A percentile compares a stretch with the other conserved stretches of the same genome.
Conservation (phyloP, 2,888 invertebrate genomes). For the Bursaphelenchus okinawaensis region DNA sequence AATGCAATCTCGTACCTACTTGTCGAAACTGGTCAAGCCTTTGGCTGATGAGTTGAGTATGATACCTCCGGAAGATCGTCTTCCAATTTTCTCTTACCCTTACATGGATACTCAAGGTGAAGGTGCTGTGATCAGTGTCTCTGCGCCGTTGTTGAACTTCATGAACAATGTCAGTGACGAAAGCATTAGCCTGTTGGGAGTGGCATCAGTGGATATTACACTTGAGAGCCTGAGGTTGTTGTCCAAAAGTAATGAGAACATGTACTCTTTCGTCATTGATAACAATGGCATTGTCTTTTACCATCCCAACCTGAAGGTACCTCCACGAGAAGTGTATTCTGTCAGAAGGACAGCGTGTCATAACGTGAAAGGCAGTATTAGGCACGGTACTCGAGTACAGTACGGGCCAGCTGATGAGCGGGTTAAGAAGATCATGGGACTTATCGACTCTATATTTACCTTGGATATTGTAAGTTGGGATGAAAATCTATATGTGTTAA, state of each 20-base stretch:
- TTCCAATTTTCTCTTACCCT: slow-evolving; percentile 41
- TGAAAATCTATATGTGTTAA: neutral
- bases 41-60: slow-evolving; percentile 28
- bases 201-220: slow-evolving; percentile 36
- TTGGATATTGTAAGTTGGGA: slow-evolving; percentile 44
- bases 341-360: slow-evolving; percentile 53
- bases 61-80: slow-evolving; percentile 27
- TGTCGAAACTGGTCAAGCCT: slow-evolving; percentile 34
- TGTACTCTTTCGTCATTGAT: slow-evolving; percentile 49
- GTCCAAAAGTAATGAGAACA: slow-evolving; percentile 33
- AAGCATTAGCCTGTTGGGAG: slow-evolving; percentile 21
- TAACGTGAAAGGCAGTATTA: slow-evolving; percentile 20
- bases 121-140: slow-evolving; percentile 45
- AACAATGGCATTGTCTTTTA: slow-evolving; percentile 54
- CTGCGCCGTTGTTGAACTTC: slow-evolving; percentile 40
- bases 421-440: slow-evolving; percentile 46
- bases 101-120: slow-evolving; percentile 53
- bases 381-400: slow-evolving; percentile 40
- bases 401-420: slow-evolving; percentile 50
- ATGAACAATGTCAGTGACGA: slow-evolving; percentile 17
- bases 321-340: slow-evolving; percentile 45
- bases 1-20: slow-evolving; percentile 41
- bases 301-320: slow-evolving; percentile 47
- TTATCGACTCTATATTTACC: slow-evolving; percentile 49
- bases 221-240: slow-evolving; percentile 9